Percentiles rank a stretch among this genome's conserved stretches.
These are phyloP conservation scores for Aplocera efformata DNA, from an alignment of 2,888 invertebrate species.

Conservation along the genomic window DNA sequence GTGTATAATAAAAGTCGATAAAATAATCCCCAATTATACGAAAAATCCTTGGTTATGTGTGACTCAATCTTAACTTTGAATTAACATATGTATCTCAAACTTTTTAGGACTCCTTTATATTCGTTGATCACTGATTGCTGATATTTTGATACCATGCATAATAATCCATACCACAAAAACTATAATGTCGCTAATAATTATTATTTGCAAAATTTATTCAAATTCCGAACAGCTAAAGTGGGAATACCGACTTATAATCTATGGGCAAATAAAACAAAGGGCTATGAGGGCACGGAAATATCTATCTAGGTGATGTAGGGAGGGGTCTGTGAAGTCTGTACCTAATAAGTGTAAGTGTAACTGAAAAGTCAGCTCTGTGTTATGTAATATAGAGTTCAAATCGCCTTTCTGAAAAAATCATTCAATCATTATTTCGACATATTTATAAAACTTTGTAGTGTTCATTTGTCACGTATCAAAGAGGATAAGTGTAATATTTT, in stretches of 20 bases:
- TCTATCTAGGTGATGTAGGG: slow-evolving; percentile 52
- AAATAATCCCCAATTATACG: too few species aligned
- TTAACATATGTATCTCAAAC: too few species aligned
- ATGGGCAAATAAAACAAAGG: slow-evolving; percentile 14
- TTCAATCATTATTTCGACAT: slow-evolving; percentile 10
- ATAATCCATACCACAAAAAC: too few species aligned
- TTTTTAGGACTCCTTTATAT: too few species aligned
- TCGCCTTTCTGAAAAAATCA: slow-evolving; percentile 25
- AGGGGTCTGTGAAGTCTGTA: slow-evolving; percentile 57
- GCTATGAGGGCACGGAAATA: slow-evolving; percentile 36
- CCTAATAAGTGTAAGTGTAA: slow-evolving; percentile 49
- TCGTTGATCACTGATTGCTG: too few species aligned
- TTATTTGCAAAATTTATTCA: background rate
- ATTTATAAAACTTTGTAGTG: slow-evolving; percentile 20
- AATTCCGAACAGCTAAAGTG: slow-evolving; percentile 25
- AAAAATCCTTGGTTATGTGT: too few species aligned
- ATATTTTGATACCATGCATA: too few species aligned
- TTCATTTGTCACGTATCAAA: slow-evolving; percentile 27
- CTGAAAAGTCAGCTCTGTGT: slow-evolving; percentile 52
- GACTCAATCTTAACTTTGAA: too few species aligned
- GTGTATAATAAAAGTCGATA: too few species aligned
- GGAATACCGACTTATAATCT: slow-evolving; percentile 17
- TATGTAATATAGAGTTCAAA: slow-evolving; percentile 32
- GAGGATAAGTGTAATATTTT: slow-evolving; percentile 24
- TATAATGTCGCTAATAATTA: too few species aligned